Evolutionary conservation across 2,888 invertebrate species (phyloP).

Genomic region (Cyclophora punctaria): DNA sequence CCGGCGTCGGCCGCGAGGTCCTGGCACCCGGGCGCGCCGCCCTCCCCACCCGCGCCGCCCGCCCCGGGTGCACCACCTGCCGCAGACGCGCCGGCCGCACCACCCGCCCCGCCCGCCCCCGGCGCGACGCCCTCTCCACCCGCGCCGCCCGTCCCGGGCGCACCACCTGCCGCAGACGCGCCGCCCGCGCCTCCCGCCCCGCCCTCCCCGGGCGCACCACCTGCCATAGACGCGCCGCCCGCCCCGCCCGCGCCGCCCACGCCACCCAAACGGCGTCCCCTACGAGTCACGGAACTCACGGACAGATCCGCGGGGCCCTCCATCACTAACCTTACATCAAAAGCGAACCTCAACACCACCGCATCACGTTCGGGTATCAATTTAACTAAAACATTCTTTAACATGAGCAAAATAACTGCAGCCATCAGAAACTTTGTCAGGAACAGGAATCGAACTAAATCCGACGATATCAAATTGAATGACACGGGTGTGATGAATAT

Average conservation of each 20-base stretch:
- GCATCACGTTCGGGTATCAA: neutral
- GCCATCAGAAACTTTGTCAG: no score
- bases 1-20: no score
- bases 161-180: conserved; percentile 1
- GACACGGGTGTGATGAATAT: no score
- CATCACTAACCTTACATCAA: neutral
- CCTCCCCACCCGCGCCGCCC: no score
- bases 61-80: no score
- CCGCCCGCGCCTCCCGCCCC: neutral
- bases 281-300: conserved; percentile 5
- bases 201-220: neutral
- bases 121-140: neutral
- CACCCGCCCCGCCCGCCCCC: no score
- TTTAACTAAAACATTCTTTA: no score
- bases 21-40: no score
- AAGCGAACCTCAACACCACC: neutral
- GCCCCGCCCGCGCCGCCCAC: neutral
- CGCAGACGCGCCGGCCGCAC: no score
- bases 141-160: neutral
- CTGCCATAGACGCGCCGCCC: neutral
- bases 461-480: no score
- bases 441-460: no score
- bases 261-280: neutral
- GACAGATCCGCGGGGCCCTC: conserved; percentile 5
- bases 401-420: no score